Base-by-base conservation (phyloP, 2,113 vertebrate species). In the Osmerus eperlanus region DNA sequence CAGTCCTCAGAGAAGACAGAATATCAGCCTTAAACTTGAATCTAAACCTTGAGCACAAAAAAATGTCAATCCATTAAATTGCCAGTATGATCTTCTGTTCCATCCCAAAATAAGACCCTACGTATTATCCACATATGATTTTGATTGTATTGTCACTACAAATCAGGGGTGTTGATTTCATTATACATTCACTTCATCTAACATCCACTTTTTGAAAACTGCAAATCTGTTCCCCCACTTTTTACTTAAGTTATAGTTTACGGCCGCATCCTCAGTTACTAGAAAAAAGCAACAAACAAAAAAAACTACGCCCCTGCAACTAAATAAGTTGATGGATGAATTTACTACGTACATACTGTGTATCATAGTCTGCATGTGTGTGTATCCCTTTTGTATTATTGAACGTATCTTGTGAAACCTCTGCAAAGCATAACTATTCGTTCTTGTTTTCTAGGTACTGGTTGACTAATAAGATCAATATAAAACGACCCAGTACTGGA, bases 401-500 rank as follows among this genome's bases (percentile, higher is more conserved):
- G 64, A 65, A 32, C 32, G 36, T 62, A 55, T 55, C 51, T 29
- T 41, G 65, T 60, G 59, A 66, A 73, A 21, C 53, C 64, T 12
- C 15, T 36, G 29, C 16, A 16, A 36, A 16, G 62, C 29, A 18
- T 65, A 65, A 51, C 41, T 21, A 65, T 65, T 23, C 15, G 18
- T 70, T 41, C 73, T 88, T 85, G 71, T 83, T 84, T 85, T 74
- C 11, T 84, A 96, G 95, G 73, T 96, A 95, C 65, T 96, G 95
- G 95, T 83, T 96, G 79, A 95, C 94, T 65, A 96, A 95, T 87
- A 95, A 95, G 77, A 91, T 96, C 52, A 92, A 93, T 73, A 96
- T 96, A 87, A 96, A 96, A 79, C 88, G 95, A 80, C 95, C 94
- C 71, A 95, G 94, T 86, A 96, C 95, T 18, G 95, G 95, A 77